Evolutionary conservation across 2,797 vertebrate species (phyloP).

Genomic region (Menidia menidia): DNA sequence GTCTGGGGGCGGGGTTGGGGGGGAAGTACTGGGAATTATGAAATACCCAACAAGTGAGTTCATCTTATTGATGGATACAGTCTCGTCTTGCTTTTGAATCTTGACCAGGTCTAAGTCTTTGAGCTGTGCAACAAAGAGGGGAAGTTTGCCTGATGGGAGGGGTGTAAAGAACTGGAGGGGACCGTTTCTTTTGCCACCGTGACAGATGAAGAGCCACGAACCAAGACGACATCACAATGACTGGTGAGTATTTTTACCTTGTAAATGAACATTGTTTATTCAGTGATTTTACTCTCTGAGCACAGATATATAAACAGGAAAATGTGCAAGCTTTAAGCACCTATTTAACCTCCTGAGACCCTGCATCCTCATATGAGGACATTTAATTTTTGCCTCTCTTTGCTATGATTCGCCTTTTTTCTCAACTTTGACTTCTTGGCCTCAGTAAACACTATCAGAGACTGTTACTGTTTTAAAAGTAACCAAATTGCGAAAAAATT

Average conservation of each 20-base stretch:
- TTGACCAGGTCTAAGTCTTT: slow-evolving; percentile 16
- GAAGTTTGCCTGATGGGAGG: slow-evolving; percentile 42
- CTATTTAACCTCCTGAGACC: no score
- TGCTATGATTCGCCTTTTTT: no score
- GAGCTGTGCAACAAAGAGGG: slow-evolving; percentile 1
- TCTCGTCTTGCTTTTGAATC: not conserved
- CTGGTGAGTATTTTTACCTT: slow-evolving; percentile 55
- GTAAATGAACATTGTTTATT: not conserved
- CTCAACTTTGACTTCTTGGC: no score
- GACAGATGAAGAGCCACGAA: not conserved
- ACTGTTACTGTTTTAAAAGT: no score
- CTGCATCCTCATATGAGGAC: no score
- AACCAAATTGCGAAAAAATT: no score
- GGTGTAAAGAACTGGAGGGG: not conserved
- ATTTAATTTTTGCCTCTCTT: no score
- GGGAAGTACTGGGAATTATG: slow-evolving; percentile 10
- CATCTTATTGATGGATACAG: not conserved
- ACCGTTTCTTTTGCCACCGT: slow-evolving; percentile 12
- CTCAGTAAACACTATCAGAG: no score
- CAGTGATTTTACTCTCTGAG: not conserved
- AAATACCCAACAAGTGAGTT: not conserved
- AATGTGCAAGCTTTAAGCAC: no score
- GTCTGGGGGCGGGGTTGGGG: not conserved
- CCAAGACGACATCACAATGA: slow-evolving; percentile 51
- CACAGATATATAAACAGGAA: not conserved